Conservation (phyloP, 2,888 invertebrate species). For the Linnaemya tessellans region DNA sequence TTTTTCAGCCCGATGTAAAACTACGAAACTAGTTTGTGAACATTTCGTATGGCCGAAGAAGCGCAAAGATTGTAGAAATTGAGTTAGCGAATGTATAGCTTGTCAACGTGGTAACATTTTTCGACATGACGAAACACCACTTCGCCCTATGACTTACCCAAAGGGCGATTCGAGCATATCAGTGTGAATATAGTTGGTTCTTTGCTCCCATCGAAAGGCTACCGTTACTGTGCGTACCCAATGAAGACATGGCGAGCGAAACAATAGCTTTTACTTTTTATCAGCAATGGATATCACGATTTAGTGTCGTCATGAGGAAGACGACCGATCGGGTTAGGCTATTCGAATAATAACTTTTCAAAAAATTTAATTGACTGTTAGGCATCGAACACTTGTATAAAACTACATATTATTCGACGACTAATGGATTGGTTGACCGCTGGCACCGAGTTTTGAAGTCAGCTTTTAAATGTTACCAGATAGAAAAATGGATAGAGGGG, state of each 20-base stretch:
- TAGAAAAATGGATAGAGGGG: not conserved
- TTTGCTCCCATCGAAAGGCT: constrained; percentile 5
- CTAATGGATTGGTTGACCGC: constrained; percentile 62
- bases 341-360: constrained; percentile 72
- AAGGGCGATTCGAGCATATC: constrained; percentile 15
- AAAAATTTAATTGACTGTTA: constrained; percentile 72
- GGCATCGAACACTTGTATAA: constrained; percentile 44
- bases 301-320: constrained; percentile 78
- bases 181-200: constrained; percentile 80
- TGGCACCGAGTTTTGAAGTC: constrained; percentile 57
- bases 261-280: constrained; percentile 67
- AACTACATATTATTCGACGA: not conserved
- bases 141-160: constrained; percentile 8
- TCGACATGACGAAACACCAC: constrained; percentile 8
- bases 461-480: not conserved
- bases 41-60: constrained; percentile 45
- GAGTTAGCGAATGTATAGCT: constrained; percentile 17
- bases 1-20: constrained; percentile 29
- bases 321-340: constrained; percentile 73
- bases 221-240: constrained; percentile 23
- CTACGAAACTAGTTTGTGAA: constrained; percentile 17
- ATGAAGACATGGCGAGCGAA: constrained; percentile 62
- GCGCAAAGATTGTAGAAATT: constrained; percentile 35
- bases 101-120: constrained; percentile 45
- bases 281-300: constrained; percentile 81